These are phyloP conservation scores for Cantharis rustica DNA, from an alignment of 2,888 invertebrate species.

Conservation along the genomic window DNA sequence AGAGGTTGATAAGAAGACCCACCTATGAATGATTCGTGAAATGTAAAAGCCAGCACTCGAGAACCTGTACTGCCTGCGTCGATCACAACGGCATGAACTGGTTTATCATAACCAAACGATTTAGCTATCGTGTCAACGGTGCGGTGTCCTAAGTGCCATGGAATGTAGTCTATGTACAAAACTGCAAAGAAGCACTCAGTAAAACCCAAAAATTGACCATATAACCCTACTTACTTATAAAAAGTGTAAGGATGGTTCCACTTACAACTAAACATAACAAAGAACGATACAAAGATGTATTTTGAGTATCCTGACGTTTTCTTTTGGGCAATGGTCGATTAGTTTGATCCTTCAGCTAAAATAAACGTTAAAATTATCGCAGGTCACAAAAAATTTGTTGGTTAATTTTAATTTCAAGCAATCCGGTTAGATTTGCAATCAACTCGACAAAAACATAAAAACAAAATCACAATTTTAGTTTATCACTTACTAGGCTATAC, in stretches of 20 bases:
- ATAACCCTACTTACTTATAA: slow-evolving; percentile 46
- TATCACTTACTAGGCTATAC: slow-evolving; percentile 35
- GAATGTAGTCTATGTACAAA: slow-evolving; percentile 61
- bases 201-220: background rate
- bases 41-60: slow-evolving; percentile 80
- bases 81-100: slow-evolving; percentile 83
- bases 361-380: background rate
- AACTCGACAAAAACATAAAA: background rate
- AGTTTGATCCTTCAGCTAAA: slow-evolving; percentile 37
- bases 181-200: slow-evolving; percentile 50
- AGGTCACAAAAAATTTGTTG: background rate
- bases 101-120: slow-evolving; percentile 72
- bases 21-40: slow-evolving; percentile 79
- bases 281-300: slow-evolving; percentile 47
- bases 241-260: slow-evolving; percentile 50
- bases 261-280: slow-evolving; percentile 52
- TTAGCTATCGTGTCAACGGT: slow-evolving; percentile 75
- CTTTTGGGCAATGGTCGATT: slow-evolving; percentile 38
- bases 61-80: slow-evolving; percentile 95
- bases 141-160: slow-evolving; percentile 57
- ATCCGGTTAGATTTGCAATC: background rate
- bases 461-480: background rate
- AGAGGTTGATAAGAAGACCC: slow-evolving; percentile 6
- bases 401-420: background rate
- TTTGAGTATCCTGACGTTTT: slow-evolving; percentile 44